Evolutionary conservation across 2,888 invertebrate species (phyloP).

Genomic region (Steinernema hermaphroditum): DNA sequence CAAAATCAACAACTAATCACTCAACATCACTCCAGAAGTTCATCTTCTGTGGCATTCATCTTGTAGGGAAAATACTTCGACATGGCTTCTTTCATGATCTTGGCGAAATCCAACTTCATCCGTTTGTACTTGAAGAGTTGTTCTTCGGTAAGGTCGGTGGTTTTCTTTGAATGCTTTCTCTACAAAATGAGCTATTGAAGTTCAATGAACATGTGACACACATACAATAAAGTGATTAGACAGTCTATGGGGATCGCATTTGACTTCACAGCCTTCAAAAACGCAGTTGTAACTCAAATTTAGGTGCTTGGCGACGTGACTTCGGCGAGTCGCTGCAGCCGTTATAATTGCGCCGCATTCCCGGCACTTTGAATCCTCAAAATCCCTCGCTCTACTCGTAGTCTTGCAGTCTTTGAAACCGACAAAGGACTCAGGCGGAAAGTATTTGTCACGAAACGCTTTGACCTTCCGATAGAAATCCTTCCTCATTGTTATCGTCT

Average conservation of each 20-base stretch:
- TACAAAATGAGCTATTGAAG: background rate
- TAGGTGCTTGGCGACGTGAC: background rate
- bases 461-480: background rate
- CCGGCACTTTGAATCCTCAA: background rate
- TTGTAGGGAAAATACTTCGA: slow-evolving; percentile 4
- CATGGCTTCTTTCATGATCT: background rate
- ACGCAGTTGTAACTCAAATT: background rate
- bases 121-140: background rate
- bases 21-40: too few species aligned
- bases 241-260: background rate
- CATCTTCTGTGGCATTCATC: background rate
- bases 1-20: too few species aligned
- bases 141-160: background rate
- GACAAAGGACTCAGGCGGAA: slow-evolving; percentile 2
- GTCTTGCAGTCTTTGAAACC: background rate
- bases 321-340: background rate
- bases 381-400: background rate
- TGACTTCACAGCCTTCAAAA: background rate
- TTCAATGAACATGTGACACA: background rate
- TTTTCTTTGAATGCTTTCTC: background rate
- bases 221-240: background rate
- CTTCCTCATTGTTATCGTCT: background rate
- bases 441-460: background rate
- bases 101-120: background rate
- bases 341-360: background rate